Conservation (phyloP, 2,888 invertebrate species). For the Limenitis arthemis region DNA sequence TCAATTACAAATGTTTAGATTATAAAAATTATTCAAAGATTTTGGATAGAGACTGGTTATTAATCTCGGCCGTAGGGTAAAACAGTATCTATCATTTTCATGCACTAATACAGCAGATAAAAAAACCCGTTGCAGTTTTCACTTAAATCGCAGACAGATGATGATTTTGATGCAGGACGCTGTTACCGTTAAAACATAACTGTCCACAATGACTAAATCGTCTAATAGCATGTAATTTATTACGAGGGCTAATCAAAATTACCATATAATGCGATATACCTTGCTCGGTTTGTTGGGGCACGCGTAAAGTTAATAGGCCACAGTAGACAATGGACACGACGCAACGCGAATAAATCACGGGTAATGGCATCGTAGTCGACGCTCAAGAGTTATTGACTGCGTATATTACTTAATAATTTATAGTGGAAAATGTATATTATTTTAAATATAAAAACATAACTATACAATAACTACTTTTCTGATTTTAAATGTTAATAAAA, state of each 20-base stretch:
- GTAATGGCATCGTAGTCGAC: conserved; percentile 45
- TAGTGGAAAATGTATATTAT: conserved; percentile 23
- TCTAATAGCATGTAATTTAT: conserved; percentile 38
- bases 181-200: conserved; percentile 29
- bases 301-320: conserved; percentile 35
- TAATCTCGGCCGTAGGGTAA: too few relatives aligned
- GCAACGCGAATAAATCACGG: conserved; percentile 45
- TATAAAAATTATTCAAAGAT: too few relatives aligned
- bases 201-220: conserved; percentile 32
- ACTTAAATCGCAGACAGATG: neutral
- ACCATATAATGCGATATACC: conserved; percentile 35
- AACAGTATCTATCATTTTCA: too few relatives aligned
- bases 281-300: conserved; percentile 34
- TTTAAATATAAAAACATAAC: conserved; percentile 9
- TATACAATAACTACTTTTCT: neutral
- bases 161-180: conserved; percentile 14
- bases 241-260: conserved; percentile 32
- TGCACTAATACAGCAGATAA: too few relatives aligned
- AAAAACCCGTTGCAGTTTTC: too few relatives aligned
- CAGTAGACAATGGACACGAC: conserved; percentile 47
- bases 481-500: neutral
- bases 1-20: neutral
- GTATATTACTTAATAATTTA: conserved; percentile 34
- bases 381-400: conserved; percentile 47
- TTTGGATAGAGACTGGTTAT: too few relatives aligned